Percentiles rank a stretch among this genome's conserved stretches.
Conservation (phyloP, 2,797 vertebrate species). For the Mus minutoides region DNA sequence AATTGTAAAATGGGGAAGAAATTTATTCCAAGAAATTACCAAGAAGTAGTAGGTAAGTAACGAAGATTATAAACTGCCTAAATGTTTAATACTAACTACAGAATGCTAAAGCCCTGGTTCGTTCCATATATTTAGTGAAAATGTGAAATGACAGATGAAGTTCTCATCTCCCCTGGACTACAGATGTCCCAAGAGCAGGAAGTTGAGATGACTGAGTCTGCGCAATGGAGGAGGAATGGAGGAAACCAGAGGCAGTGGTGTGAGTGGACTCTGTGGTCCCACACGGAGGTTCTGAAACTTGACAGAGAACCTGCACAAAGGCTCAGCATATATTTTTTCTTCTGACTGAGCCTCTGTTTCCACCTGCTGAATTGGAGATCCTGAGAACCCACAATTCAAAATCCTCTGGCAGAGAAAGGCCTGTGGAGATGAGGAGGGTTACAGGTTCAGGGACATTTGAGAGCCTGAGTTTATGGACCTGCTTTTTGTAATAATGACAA, state of each 20-base stretch:
- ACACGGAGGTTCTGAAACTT: background rate
- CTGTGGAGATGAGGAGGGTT: background rate
- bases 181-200: background rate
- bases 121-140: background rate
- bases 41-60: background rate
- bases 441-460: conserved; percentile 1
- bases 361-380: background rate
- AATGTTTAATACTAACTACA: background rate
- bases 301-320: background rate
- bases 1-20: conserved; percentile 14
- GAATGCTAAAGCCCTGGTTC: background rate
- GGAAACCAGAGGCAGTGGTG: background rate
- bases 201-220: background rate
- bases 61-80: conserved; percentile 31
- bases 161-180: background rate
- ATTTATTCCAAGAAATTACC: background rate
- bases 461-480: background rate
- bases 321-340: background rate
- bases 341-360: conserved; percentile 10
- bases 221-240: background rate
- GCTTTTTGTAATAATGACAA: conserved; percentile 63
- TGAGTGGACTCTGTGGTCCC: background rate
- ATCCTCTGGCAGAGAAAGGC: background rate
- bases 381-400: background rate
- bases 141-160: background rate